A percentile compares a stretch with the other conserved stretches of the same genome.
phyloP scores from a whole-genome alignment of 2,113 vertebrate genomes.

The Atlantisia rogersi region DNA sequence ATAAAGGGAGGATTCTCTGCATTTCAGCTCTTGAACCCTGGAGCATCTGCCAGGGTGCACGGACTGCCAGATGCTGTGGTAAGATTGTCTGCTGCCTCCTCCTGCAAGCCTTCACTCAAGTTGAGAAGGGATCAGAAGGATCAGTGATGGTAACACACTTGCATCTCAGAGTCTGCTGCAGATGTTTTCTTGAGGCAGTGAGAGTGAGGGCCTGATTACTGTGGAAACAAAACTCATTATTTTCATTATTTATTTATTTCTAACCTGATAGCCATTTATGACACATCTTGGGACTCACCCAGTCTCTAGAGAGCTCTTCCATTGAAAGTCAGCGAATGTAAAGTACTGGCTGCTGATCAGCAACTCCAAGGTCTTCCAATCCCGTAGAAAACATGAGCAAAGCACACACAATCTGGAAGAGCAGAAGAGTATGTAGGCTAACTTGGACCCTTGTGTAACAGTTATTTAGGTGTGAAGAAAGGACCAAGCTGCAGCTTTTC shows the following conservation, averaged over 20 bases:
- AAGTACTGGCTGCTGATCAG: not conserved
- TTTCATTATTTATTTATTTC: not conserved
- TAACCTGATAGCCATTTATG: not conserved
- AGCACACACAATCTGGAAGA: not conserved
- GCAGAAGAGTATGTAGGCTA: not conserved
- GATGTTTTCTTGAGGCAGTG: not conserved
- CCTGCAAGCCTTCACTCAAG: not conserved
- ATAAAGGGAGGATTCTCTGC: not conserved
- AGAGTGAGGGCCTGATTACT: not conserved
- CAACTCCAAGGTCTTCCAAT: not conserved
- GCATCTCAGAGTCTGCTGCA: not conserved
- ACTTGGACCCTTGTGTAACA: not conserved
- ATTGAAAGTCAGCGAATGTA: not conserved
- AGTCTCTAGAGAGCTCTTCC: not conserved
- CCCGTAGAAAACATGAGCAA: not conserved
- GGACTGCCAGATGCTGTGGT: not conserved
- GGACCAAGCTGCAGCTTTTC: not conserved
- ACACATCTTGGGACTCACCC: not conserved
- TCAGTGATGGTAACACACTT: not conserved
- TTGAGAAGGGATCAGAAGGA: not conserved
- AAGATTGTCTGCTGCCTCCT: not conserved
- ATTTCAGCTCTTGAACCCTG: not conserved
- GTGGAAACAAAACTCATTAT: not conserved
- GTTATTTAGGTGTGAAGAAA: not conserved
- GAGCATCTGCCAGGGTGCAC: not conserved